Conservation (phyloP, 2,113 vertebrate genomes). For the Rafetus swinhoei region DNA sequence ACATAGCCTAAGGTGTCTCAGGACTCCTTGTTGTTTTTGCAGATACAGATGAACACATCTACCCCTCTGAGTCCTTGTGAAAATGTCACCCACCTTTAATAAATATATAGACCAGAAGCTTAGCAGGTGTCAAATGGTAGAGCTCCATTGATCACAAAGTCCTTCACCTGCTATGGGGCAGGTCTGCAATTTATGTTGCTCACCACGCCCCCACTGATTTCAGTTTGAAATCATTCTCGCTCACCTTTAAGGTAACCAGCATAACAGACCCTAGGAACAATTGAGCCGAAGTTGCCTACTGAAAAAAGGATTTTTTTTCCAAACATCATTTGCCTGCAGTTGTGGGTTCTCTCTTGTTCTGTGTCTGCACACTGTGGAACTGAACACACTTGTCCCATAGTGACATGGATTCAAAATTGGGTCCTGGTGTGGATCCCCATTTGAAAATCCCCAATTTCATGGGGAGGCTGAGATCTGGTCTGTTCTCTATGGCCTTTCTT, state of each 20-base stretch:
- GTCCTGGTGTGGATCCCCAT: not conserved
- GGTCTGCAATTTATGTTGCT: too few relatives aligned
- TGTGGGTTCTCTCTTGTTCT: not conserved
- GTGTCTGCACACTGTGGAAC: not conserved
- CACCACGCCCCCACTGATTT: too few relatives aligned
- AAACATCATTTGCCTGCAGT: rapidly evolving
- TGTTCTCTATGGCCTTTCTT: not conserved
- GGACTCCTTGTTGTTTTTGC: too few relatives aligned
- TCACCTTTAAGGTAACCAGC: not conserved
- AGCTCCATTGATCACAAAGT: not conserved
- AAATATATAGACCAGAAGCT: constrained; percentile 40
- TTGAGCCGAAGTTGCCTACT: not conserved
- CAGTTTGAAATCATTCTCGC: not conserved
- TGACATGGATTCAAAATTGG: not conserved
- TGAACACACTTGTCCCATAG: not conserved
- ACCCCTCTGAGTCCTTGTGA: not conserved
- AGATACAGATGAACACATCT: too few relatives aligned
- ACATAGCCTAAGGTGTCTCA: too few relatives aligned
- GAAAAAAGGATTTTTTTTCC: not conserved
- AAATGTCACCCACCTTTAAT: not conserved
- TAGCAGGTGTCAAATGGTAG: constrained; percentile 20
- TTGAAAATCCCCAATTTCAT: not conserved
- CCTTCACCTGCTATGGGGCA: too few relatives aligned
- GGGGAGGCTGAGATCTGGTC: rapidly evolving
- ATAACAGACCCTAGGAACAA: not conserved